A percentile compares a stretch with the other conserved stretches of the same genome.
Evolutionary conservation across 2,797 vertebrate genomes (phyloP).

Genomic region (Hapalemur alaotrensis): DNA sequence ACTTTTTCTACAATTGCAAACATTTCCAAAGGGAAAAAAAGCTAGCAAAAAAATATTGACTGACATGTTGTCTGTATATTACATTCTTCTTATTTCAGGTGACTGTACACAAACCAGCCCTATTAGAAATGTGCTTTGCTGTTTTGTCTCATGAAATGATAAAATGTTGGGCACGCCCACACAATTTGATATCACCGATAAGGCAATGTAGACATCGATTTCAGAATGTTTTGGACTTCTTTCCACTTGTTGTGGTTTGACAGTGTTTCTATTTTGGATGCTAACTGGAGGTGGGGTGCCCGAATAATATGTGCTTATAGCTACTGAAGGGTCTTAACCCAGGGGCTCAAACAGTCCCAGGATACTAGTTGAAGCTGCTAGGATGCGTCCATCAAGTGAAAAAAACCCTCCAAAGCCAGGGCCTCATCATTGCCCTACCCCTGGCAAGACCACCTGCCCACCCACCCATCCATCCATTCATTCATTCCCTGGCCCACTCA

Average conservation of each 20-base stretch:
- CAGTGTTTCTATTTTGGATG: neutral
- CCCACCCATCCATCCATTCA: rapidly evolving
- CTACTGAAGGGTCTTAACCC: neutral
- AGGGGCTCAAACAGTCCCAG: neutral
- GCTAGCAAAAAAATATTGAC: neutral
- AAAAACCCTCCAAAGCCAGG: neutral
- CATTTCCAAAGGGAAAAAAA: neutral
- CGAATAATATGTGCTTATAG: neutral
- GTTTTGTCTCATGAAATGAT: neutral
- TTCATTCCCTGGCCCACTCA: neutral
- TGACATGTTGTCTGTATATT: neutral
- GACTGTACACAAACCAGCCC: neutral
- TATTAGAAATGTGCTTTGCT: neutral
- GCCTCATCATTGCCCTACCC: neutral
- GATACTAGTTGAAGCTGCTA: neutral
- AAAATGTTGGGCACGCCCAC: neutral
- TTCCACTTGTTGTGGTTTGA: neutral
- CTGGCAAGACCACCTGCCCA: neutral
- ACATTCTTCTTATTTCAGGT: neutral
- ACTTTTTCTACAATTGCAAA: neutral
- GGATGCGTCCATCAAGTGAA: neutral
- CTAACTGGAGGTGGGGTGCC: neutral
- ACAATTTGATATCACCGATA: neutral
- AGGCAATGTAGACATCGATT: neutral
- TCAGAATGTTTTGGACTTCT: neutral